Evolutionary conservation across 2,113 vertebrate species (phyloP), one percentile per base, ranked within the genome.

Genomic region (Archilochus colubris): DNA sequence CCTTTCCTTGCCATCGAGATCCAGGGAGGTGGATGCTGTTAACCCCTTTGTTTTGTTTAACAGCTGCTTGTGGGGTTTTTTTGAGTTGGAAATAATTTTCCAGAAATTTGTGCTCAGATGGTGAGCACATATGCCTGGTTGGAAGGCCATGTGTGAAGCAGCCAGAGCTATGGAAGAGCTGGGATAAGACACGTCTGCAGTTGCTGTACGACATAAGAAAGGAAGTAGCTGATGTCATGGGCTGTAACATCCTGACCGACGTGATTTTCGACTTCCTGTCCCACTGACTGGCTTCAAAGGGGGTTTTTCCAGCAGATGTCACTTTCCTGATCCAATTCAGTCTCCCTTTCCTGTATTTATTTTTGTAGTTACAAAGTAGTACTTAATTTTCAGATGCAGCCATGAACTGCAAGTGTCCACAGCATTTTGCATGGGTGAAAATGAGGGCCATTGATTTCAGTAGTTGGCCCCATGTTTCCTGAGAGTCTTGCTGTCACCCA

Each of bases 81-180:
- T 58, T 27, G 68, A 44, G 36, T 73, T 2, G 22, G 82, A 75
- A 94, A 40, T 86, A n/a, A n/a, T 93, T 82, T 79, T 58, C 68
- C 1, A 3, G 80, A 90, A 86, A 84, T 88, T 25, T 84, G 86
- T 78, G 92, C 59, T 94, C 88, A 94, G 92, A 83, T 95, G 95
- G 86, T 63, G 86, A 92, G 88, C 73, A 27, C 86, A 93, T 92
- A 93, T 88, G 92, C 88, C 88, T 3, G 7, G 61, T 12, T 94
- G 78, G 85, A 73, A 83, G 82, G 79, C 80, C 75, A 62, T 31
- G 76, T 93, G 87, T 74, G 80, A 27, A 72, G 85, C 73, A 86
- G 86, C 68, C 84, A 89, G 89, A 82, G 33, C 75, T 82, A 2
- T 0, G 16, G 33, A 61, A 44, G 50, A 54, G 66, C 51, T 82